These are phyloP conservation scores for Himalopsyche phryganea DNA, from an alignment of 1,140 invertebrate species.

Conservation along the genomic window DNA sequence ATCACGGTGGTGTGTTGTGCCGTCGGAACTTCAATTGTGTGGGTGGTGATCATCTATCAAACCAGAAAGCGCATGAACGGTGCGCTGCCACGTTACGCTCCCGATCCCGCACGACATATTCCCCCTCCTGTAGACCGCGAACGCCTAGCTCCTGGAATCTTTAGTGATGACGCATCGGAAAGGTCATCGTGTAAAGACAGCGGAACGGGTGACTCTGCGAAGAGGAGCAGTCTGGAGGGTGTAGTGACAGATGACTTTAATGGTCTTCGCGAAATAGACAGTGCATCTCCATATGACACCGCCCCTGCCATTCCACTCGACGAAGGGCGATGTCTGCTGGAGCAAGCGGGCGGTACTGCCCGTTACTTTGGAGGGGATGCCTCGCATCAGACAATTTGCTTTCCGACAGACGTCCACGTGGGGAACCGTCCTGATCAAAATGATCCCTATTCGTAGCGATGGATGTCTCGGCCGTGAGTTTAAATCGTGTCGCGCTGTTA, in stretches of 20 bases:
- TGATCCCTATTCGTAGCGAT: conserved; percentile 30
- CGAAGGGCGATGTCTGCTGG: conserved; percentile 14
- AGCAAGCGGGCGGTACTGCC: background rate
- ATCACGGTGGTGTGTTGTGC: conserved; percentile 88
- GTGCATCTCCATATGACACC: conserved; percentile 4
- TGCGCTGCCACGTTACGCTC: conserved; percentile 41
- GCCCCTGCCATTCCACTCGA: background rate
- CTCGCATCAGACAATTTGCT: background rate
- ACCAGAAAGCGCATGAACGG: conserved; percentile 63
- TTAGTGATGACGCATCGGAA: conserved; percentile 52
- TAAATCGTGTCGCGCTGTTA: no score
- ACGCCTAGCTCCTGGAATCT: conserved; percentile 41
- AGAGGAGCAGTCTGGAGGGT: conserved; percentile 56
- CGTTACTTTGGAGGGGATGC: background rate
- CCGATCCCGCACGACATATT: conserved; percentile 50
- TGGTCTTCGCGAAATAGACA: background rate
- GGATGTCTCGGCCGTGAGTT: conserved; percentile 1
- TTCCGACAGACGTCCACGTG: background rate
- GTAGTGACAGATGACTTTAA: conserved; percentile 38
- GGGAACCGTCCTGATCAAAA: conserved; percentile 13
- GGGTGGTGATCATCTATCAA: conserved; percentile 90
- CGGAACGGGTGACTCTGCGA: conserved; percentile 65
- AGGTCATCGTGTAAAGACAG: conserved; percentile 63
- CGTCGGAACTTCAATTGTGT: conserved; percentile 83
- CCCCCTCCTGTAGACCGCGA: conserved; percentile 37